Evolutionary conservation across 2,888 invertebrate genomes (phyloP), one percentile per base, ranked within the genome.

Genomic region (Lasioglossum figueresi): DNA sequence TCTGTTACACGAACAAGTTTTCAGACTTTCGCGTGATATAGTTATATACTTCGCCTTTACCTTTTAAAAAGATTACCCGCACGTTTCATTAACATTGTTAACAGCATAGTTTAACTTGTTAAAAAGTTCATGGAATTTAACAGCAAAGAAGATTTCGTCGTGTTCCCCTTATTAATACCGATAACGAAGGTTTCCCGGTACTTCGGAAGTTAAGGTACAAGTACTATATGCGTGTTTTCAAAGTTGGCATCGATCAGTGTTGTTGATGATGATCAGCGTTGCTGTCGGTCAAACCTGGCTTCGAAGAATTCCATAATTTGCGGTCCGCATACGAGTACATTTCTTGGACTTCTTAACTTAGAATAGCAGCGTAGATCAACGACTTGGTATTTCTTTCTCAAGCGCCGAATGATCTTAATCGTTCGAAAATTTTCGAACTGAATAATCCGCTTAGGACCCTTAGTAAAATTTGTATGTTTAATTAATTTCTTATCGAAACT

Each of bases 31-130:
- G 6, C 63, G 6, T 14, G 27, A 63, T 31, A 63, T 12, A 63
- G 16, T 31, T 63, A 63, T 31, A 63, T 16, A 63, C 31, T 63
- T 63, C 31, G 31, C 5, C 59, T 59, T 59, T 59, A 27, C 63
- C 63, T 63, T 63, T 63, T 31, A 31, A 16, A 63, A 63, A 63
- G 63, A 63, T 71, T 71, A 43, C 40, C 37, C n/a, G 71, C 71
- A 37, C 23, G 31, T 23, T 43, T 37, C 37, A 40, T 71, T 37
- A 71, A 40, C 37, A 43, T 43, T 63, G 31, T 63, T 63, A 63
- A 63, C 63, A 63, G 31, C 31, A 40, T 73, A 40, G 40, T n/a
- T 40, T 23, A 45, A 63, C 63, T 63, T 31, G 31, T 31, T 31
- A 63, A 31, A 63, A 31, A 63, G 63, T 63, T 59, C 16, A 6